A percentile compares a stretch with the other conserved stretches of the same genome.
phyloP scores from a whole-genome alignment of 2,888 invertebrate genomes.

The Osmoderma eremita region DNA sequence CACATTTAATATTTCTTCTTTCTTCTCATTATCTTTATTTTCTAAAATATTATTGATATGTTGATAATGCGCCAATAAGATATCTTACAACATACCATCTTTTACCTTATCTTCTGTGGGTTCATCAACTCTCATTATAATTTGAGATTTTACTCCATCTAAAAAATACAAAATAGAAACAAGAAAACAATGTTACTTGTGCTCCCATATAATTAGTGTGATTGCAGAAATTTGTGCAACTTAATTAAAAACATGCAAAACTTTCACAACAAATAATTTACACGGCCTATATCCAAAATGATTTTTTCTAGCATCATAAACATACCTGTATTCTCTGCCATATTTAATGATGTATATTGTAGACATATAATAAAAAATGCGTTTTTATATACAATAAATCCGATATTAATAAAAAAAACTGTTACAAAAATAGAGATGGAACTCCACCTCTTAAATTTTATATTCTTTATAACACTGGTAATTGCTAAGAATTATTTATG shows the following conservation, averaged over 20 bases:
- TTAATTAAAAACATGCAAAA: not conserved
- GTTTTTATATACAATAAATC: not conserved
- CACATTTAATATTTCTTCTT: constrained; percentile 49
- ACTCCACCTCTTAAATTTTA: not conserved
- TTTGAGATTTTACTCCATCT: constrained; percentile 53
- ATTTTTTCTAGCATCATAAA: constrained; percentile 40
- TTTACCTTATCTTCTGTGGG: constrained; percentile 55
- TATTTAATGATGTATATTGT: constrained; percentile 36
- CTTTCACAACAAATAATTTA: not conserved
- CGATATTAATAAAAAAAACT: not conserved
- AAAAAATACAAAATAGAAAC: constrained; percentile 31
- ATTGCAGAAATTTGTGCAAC: constrained; percentile 1
- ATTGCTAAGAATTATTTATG: constrained; percentile 21
- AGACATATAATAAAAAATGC: constrained; percentile 26
- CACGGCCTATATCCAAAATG: not conserved
- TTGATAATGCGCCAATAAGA: not conserved
- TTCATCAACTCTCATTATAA: constrained; percentile 60
- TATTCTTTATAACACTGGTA: constrained; percentile 1
- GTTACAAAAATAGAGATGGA: not conserved
- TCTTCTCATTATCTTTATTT: constrained; percentile 53
- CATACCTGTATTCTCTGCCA: constrained; percentile 47
- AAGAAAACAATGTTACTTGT: not conserved
- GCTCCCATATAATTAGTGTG: too few species aligned
- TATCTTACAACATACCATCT: constrained; percentile 50
- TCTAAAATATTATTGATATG: constrained; percentile 45